Evolutionary conservation across 2,113 vertebrate species (phyloP), one percentile per base, ranked within the genome.

Genomic region (Varanus salvator): DNA sequence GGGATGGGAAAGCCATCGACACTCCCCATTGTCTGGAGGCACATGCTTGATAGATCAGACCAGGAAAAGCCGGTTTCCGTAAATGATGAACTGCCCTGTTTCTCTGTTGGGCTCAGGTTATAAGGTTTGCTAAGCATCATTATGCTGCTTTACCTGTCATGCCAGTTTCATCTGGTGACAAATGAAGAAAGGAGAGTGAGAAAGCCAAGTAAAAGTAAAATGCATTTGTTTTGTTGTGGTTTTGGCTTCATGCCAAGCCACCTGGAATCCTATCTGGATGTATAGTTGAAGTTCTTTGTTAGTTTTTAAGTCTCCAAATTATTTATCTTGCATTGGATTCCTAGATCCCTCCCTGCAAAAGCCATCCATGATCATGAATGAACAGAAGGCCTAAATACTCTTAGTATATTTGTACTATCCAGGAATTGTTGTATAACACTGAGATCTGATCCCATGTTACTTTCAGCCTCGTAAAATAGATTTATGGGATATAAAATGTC

Each of bases 131-230:
- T 77, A 21, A 76, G n/a, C 14, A 77, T 77, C 44, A 52, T 78
- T 84, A 52, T 68, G 48, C 64, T 38, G 0, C 29, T 68, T 84
- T 69, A 57, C 23, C 66, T 78, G 74, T 31, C 60, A 34, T 78
- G 44, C 60, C 74, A 38, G 48, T 71, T 69, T 69, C 72, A 66
- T 2, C 57, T 54, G 44, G 64, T 89, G 57, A 77, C 29, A 34
- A 72, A 77, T 84, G 64, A 89, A 85, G 44, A 77, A 78, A 89
- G 29, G 50, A 81, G 92, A 93, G 75, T 75, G 48, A 71, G 50
- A 84, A 90, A 92, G 86, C 9, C 85, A 88, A 29, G 21, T 84
- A 90, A 85, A 85, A 87, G 64, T 57, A 60, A 85, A 86, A n/a
- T 27, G 86, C 72, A 93, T 87, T 85, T 23, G 86, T 57, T 29